Evolutionary conservation across 2,113 vertebrate genomes (phyloP), one percentile per base, ranked within the genome.

Genomic region (Origma solitaria): DNA sequence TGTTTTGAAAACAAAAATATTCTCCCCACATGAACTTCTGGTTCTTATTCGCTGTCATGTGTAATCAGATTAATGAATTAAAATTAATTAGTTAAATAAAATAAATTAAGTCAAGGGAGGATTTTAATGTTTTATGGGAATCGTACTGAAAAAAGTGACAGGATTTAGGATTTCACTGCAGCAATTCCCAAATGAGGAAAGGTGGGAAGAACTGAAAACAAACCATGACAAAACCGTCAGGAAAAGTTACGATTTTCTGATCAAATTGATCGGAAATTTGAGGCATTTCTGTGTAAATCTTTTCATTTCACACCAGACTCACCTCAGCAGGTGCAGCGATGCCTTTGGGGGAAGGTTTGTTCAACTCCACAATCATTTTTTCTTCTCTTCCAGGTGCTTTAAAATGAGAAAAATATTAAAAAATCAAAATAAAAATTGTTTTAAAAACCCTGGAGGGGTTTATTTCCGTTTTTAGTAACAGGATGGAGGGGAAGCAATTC

Each of bases 351-450:
- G 53, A 91, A 76, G 95, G n/a, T 24, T 92, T 97, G 85, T 23
- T 97, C 86, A 90, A 57, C 76, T 98, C 97, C 71, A 96, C 86
- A 1, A 93, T 25, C 71, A 89, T 97, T 87, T 97, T 97, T 42
- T 98, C 98, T 86, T 98, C 97, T 75, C 86, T 98, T 90, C 90
- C 79, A 93, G 97, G 96, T 91, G 66, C 91, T 96, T 92, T 88
- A 78, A 94, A 75, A 73, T 35, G 70, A 93, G 53, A 15, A 15
- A 76, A 86, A 86, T 66, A 86, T 66, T 3, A 86, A 76, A 86
- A 77, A 2, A 58, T 15, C 1, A 8, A 51, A 82, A 42, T 38
- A 51, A 73, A n/a, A n/a, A n/a, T n/a, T n/a, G n/a, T n/a, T n/a
- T n/a, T n/a, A 69, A 14, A 30, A 78, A 54, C 13, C 23, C 35